Evolutionary conservation across 2,888 invertebrate genomes (phyloP).

Genomic region (Atrina japonica): DNA sequence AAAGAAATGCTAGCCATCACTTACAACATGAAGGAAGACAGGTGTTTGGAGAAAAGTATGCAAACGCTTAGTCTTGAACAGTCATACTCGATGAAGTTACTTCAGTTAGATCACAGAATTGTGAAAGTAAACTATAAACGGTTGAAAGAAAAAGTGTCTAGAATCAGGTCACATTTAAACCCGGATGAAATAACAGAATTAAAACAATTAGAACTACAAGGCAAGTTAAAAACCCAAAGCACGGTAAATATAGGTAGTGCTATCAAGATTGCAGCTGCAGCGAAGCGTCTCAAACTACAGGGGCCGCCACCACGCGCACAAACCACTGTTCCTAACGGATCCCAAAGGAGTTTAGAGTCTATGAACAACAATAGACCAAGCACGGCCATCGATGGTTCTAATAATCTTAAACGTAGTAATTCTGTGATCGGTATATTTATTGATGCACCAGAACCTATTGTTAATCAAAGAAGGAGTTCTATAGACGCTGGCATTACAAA

Average conservation of each 20-base stretch:
- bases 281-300: slow-evolving; percentile 62
- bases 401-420: slow-evolving; percentile 51
- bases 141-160: slow-evolving; percentile 70
- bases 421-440: slow-evolving; percentile 71
- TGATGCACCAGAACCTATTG: slow-evolving; percentile 53
- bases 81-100: slow-evolving; percentile 69
- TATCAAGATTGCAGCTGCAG: slow-evolving; percentile 70
- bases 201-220: slow-evolving; percentile 64
- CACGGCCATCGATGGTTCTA: slow-evolving; percentile 1
- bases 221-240: slow-evolving; percentile 60
- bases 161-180: slow-evolving; percentile 69
- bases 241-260: slow-evolving; percentile 63
- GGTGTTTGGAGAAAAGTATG: slow-evolving; percentile 72
- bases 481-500: slow-evolving; percentile 45
- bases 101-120: slow-evolving; percentile 71
- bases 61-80: slow-evolving; percentile 68
- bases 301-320: slow-evolving; percentile 18
- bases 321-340: slow-evolving; percentile 2
- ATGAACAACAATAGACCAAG: slow-evolving; percentile 22
- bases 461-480: slow-evolving; percentile 50
- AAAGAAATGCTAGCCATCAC: slow-evolving; percentile 69
- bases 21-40: slow-evolving; percentile 72
- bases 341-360: slow-evolving; percentile 12
- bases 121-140: slow-evolving; percentile 70
- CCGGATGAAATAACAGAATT: slow-evolving; percentile 68